Evolutionary conservation across 1,140 invertebrate species (phyloP), one percentile per base, ranked within the genome.

Genomic region (Thrips palmi): DNA sequence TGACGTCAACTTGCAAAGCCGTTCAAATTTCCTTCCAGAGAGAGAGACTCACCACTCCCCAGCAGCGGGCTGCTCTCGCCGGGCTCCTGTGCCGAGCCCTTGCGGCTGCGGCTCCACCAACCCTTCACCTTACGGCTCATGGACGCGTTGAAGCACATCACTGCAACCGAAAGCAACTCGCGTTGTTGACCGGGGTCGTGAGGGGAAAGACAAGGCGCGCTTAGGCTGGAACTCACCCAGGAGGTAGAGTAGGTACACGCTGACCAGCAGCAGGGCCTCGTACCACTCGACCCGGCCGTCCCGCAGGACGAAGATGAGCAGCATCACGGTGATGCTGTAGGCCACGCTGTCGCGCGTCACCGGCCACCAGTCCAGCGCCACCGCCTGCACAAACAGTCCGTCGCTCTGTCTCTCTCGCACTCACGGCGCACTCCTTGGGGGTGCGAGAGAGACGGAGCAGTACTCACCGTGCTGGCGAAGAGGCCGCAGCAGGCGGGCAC

Each of bases 401-500:
- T 7, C 7, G 15, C 14, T 19, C 31, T 43, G 36, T 36, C 32
- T 43, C 29, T 25, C 39, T 27, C 33, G 33, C 11, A 22, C 33
- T 21, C n/a, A 34, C 19, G 7, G 6, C 12, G 15, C 6, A 38
- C 36, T 5, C 5, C 10, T 10, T 18, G 5, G 5, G 14, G 12
- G 7, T 14, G 17, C 37, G 6, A 35, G 6, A 5, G 15, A 35
- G 6, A 21, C 10, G n/a, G 12, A 42, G 14, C 7, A 7, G 11
- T 28, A 49, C 53, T 57, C 53, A 71, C 70, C 55, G 38, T 59
- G n/a, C 57, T 59, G 17, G 70, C 66, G 44, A 66, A 62, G 18
- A 75, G 45, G 19, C 68, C 70, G 51, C 71, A 75, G 33, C 71
- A 59, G 38, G 69, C 69, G 19, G 74, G 70, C 2, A 77, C 72